phyloP scores from a whole-genome alignment of 1,140 invertebrate species.

The Hylaeus volcanicus region DNA sequence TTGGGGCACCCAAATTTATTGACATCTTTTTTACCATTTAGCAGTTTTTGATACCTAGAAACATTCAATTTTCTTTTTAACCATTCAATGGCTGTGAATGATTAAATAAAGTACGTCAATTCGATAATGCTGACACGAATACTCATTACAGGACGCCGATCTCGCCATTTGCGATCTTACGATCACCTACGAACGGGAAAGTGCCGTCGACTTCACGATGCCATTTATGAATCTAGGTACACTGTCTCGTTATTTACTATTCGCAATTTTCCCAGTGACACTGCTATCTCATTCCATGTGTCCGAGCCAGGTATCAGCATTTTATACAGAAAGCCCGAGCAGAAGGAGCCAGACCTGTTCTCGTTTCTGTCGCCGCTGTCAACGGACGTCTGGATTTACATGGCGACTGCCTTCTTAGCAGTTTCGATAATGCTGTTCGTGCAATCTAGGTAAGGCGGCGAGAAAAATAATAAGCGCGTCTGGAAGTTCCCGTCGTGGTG shows the following conservation, averaged over 20 bases:
- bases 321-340: slow-evolving; percentile 87
- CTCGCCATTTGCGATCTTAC: slow-evolving; percentile 95
- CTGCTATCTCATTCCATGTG: slow-evolving; percentile 13
- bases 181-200: slow-evolving; percentile 92
- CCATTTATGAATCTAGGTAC: slow-evolving; percentile 94
- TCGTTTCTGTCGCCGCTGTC: slow-evolving; percentile 94
- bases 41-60: no score
- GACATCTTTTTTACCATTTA: no score
- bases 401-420: slow-evolving; percentile 92
- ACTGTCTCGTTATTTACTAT: slow-evolving; percentile 18
- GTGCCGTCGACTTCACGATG: slow-evolving; percentile 93
- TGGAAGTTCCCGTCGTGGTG: neutral
- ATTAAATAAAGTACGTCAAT: neutral
- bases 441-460: slow-evolving; percentile 86
- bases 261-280: slow-evolving; percentile 1
- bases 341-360: slow-evolving; percentile 88
- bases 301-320: slow-evolving; percentile 86
- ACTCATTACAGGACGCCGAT: slow-evolving; percentile 88
- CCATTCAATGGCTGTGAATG: no score
- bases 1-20: no score
- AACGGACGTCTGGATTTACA: slow-evolving; percentile 95
- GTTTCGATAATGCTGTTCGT: slow-evolving; percentile 93
- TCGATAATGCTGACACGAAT: neutral
- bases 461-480: neutral
- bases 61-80: no score